These are phyloP conservation scores for Lepisosteus osseus DNA, from an alignment of 2,113 vertebrate genomes.

Conservation along the genomic window DNA sequence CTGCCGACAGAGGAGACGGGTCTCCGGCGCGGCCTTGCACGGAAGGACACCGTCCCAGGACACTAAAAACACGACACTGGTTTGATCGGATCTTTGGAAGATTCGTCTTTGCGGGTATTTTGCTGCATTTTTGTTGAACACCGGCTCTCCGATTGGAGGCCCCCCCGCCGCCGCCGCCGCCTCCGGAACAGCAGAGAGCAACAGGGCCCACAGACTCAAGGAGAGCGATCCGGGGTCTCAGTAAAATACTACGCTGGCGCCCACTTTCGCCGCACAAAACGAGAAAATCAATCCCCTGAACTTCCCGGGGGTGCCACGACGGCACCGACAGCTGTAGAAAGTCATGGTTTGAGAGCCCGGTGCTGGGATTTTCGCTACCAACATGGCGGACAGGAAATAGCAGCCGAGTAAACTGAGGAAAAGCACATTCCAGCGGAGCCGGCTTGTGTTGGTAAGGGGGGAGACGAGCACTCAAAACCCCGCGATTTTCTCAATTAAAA, in stretches of 20 bases:
- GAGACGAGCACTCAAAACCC: slow-evolving; percentile 23
- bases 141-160: no score
- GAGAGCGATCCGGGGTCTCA: no score
- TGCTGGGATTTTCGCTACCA: slow-evolving; percentile 16
- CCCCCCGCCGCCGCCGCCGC: no score
- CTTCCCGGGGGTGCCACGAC: background rate
- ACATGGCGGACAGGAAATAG: slow-evolving; percentile 50
- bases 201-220: slow-evolving; percentile 1
- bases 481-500: background rate
- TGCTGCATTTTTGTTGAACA: no score
- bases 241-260: background rate
- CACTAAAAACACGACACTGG: no score
- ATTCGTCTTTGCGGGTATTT: no score
- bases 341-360: background rate
- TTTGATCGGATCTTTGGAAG: no score
- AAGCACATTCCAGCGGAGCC: slow-evolving; percentile 45
- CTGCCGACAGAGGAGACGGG: no score
- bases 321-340: background rate
- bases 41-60: no score
- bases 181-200: slow-evolving; percentile 1
- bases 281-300: background rate
- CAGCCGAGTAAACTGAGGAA: slow-evolving; percentile 28
- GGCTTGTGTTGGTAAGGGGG: slow-evolving; percentile 36
- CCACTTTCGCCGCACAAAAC: background rate
- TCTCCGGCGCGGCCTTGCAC: no score